Percentiles rank a stretch among this genome's conserved stretches.
phyloP scores from a whole-genome alignment of 2,888 invertebrate genomes.

The Hirudinaria manillensis region DNA sequence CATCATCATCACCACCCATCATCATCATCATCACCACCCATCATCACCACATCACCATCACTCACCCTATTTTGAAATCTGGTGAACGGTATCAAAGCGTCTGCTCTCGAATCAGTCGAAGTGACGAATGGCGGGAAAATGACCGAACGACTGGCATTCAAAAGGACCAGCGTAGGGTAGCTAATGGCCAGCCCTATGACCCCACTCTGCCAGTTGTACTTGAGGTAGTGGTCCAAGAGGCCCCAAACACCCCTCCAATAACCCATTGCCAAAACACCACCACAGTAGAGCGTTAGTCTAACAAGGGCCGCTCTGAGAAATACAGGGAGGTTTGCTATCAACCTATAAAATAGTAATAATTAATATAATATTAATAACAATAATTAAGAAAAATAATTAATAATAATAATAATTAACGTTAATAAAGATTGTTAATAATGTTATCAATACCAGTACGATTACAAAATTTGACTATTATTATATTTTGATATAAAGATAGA shows the following conservation, averaged over 20 bases:
- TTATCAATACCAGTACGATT: not conserved
- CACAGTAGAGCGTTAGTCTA: slow-evolving; percentile 29
- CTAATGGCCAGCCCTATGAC: slow-evolving; percentile 21
- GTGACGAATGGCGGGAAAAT: slow-evolving; percentile 35
- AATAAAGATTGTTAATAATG: not conserved
- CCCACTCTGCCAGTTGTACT: slow-evolving; percentile 25
- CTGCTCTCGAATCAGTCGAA: slow-evolving; percentile 25
- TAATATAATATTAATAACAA: not conserved
- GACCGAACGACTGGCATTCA: slow-evolving; percentile 10
- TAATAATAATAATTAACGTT: not conserved
- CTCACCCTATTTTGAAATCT: slow-evolving; percentile 30
- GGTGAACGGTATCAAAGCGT: slow-evolving; percentile 28
- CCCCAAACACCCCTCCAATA: slow-evolving; percentile 38
- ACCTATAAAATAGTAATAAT: not conserved
- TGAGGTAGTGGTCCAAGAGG: slow-evolving; percentile 35
- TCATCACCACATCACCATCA: too few relatives aligned
- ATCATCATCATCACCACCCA: slow-evolving; percentile 17
- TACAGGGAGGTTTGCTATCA: not conserved
- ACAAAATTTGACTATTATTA: not conserved
- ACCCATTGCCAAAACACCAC: slow-evolving; percentile 32
- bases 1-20: slow-evolving; percentile 20
- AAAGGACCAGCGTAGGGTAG: slow-evolving; percentile 15
- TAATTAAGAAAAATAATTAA: not conserved
- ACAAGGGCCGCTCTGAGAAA: slow-evolving; percentile 9
- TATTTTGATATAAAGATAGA: too few relatives aligned